Evolutionary conservation across 2,888 invertebrate species (phyloP).

Genomic region (Noctuana brunneofusca): DNA sequence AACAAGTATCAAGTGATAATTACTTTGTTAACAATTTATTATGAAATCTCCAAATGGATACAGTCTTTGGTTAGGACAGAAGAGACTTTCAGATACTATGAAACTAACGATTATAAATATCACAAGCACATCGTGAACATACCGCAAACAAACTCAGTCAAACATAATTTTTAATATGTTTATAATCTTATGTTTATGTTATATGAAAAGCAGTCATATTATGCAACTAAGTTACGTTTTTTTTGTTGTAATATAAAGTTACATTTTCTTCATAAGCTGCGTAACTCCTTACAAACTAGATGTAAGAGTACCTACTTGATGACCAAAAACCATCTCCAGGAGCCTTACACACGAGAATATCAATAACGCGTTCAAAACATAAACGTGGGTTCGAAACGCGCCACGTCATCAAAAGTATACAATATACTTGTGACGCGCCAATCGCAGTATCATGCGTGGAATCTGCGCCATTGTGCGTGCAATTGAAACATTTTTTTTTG

Average conservation of each 20-base stretch:
- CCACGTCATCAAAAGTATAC: too few relatives aligned
- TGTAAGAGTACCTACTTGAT: not conserved
- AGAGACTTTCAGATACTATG: conserved; percentile 60
- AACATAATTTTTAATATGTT: conserved; percentile 35
- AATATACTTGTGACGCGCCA: too few relatives aligned
- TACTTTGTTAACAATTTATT: conserved; percentile 58
- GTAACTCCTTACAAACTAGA: conserved; percentile 1
- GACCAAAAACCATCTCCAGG: not conserved
- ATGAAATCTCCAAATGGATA: conserved; percentile 64
- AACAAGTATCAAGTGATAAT: conserved; percentile 48
- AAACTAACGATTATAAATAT: conserved; percentile 70
- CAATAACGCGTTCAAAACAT: too few relatives aligned
- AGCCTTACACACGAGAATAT: too few relatives aligned
- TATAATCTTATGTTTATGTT: conserved; percentile 29
- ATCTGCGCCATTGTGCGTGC: too few relatives aligned
- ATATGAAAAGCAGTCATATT: conserved; percentile 22
- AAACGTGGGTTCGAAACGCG: too few relatives aligned
- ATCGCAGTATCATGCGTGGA: too few relatives aligned
- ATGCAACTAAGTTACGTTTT: conserved; percentile 20
- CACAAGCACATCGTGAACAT: conserved; percentile 70
- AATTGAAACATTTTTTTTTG: too few relatives aligned
- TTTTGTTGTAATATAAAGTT: conserved; percentile 17
- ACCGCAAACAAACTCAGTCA: conserved; percentile 48
- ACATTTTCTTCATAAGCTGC: conserved; percentile 20
- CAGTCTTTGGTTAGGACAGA: conserved; percentile 82